Evolutionary conservation across 2,113 vertebrate genomes (phyloP).

Genomic region (Malurus elegans): DNA sequence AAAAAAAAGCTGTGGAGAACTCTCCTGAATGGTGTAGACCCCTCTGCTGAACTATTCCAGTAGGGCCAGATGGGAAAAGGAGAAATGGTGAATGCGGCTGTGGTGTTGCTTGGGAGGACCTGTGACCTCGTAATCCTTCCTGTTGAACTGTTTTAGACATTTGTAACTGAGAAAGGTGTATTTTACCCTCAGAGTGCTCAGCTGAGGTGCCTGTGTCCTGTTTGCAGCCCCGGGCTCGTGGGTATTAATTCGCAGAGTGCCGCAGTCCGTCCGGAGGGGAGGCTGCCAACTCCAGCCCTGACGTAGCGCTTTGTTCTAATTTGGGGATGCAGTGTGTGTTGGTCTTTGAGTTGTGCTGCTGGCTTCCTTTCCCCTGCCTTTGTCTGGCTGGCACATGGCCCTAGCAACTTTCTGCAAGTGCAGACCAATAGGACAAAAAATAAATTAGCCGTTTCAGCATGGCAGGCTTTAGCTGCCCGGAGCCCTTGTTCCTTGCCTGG

Average conservation of each 20-base stretch:
- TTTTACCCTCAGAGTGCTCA: not conserved
- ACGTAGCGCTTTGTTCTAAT: not conserved
- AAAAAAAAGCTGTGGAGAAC: not conserved
- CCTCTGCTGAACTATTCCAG: not conserved
- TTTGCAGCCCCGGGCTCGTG: not conserved
- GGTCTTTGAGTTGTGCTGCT: slow-evolving; percentile 19
- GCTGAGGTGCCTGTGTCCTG: not conserved
- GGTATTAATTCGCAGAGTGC: not conserved
- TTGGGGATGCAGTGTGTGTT: not conserved
- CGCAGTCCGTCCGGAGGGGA: not conserved
- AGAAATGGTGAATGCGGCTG: accelerated
- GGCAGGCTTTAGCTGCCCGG: not conserved
- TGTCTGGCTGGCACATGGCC: not conserved
- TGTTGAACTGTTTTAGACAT: accelerated
- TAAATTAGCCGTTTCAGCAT: not conserved
- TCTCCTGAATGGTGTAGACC: not conserved
- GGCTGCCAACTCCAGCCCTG: not conserved
- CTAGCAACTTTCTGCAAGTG: slow-evolving; percentile 34
- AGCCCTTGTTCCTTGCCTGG: not conserved
- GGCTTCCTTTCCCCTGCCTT: slow-evolving; percentile 21
- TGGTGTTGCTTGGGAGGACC: not conserved
- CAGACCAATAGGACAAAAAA: slow-evolving; percentile 8
- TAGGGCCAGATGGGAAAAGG: not conserved
- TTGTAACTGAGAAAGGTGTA: not conserved
- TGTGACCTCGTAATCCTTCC: not conserved